phyloP scores from a whole-genome alignment of 2,113 vertebrate species.

The Pomatorhinus ruficollis region DNA sequence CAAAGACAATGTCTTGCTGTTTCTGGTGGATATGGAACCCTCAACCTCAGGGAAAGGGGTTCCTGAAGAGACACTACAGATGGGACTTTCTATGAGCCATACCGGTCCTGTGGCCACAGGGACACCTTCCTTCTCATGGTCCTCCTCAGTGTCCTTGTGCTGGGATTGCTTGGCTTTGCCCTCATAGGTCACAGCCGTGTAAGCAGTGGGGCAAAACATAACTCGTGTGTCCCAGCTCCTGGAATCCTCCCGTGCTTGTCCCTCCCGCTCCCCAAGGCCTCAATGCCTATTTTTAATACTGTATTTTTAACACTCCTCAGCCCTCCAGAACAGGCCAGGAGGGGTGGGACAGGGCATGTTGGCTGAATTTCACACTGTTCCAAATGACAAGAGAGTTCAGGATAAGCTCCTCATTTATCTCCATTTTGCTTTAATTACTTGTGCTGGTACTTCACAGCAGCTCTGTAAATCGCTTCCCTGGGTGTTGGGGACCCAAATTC shows the following conservation, averaged over 20 bases:
- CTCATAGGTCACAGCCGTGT: not conserved
- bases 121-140: not conserved
- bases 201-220: not conserved
- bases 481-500: not conserved
- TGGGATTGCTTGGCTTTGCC: accelerated
- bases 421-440: not conserved
- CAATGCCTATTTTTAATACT: not conserved
- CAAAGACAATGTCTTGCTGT: accelerated
- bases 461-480: not conserved
- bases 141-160: not conserved
- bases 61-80: not conserved
- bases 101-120: accelerated
- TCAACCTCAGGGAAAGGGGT: not conserved
- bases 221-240: not conserved
- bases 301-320: not conserved
- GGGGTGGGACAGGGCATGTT: accelerated
- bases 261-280: not conserved
- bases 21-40: not conserved
- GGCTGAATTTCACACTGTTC: not conserved
- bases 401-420: accelerated
- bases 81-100: not conserved
- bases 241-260: not conserved
- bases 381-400: accelerated
- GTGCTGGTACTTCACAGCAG: not conserved
- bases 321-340: not conserved